Evolutionary conservation across 1,140 invertebrate species (phyloP).

Genomic region (Harpegnathos saltator): DNA sequence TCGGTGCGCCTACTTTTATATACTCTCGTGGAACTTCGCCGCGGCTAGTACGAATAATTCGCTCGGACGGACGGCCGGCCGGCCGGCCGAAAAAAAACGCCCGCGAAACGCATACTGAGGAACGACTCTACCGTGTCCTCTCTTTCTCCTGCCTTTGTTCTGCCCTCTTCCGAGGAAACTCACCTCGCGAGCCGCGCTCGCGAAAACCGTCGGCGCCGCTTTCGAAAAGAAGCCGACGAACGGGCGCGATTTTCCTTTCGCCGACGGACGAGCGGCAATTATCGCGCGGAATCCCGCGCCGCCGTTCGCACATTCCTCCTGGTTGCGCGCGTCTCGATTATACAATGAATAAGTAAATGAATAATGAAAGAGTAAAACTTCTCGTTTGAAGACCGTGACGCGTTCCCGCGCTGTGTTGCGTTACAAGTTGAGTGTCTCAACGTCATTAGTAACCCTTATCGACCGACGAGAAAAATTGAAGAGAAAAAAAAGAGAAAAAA

Average conservation of each 20-base stretch:
- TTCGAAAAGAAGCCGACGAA: slow-evolving; percentile 1
- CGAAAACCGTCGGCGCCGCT: not conserved
- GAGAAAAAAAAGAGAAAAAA: no score
- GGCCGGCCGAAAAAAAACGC: slow-evolving; percentile 57
- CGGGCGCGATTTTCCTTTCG: slow-evolving; percentile 17
- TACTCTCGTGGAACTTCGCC: slow-evolving; percentile 67
- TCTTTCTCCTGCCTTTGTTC: slow-evolving; percentile 54
- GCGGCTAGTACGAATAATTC: slow-evolving; percentile 80
- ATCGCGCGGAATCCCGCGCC: no score
- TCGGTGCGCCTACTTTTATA: slow-evolving; percentile 70
- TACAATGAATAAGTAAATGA: slow-evolving; percentile 1
- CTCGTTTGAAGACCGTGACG: not conserved
- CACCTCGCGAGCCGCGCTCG: slow-evolving; percentile 5
- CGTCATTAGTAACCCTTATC: not conserved
- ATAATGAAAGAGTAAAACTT: not conserved
- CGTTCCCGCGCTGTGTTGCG: no score
- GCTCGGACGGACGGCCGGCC: slow-evolving; percentile 45
- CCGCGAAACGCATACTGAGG: slow-evolving; percentile 67
- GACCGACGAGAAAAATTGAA: not conserved
- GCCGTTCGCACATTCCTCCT: not conserved
- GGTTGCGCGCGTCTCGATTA: not conserved
- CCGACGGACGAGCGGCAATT: not conserved
- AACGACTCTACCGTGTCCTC: slow-evolving; percentile 75
- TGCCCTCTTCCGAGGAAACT: slow-evolving; percentile 1
- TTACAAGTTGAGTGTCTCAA: not conserved